Conservation (phyloP, 1,140 invertebrate genomes). For the Sitodiplosis mosellana region DNA sequence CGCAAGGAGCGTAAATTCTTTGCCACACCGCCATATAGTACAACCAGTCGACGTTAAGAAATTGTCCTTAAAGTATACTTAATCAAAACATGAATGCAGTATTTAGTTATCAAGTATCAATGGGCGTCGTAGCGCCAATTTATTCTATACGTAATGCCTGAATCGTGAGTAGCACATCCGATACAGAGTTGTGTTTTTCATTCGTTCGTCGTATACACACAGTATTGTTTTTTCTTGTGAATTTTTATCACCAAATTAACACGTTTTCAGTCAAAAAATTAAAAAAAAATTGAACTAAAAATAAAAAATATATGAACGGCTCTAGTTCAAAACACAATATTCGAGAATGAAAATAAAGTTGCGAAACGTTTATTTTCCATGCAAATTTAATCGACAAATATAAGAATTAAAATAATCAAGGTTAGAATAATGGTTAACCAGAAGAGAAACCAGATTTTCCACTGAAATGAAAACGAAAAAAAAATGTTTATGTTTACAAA, state of each 20-base stretch:
- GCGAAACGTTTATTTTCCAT: background rate
- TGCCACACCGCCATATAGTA: background rate
- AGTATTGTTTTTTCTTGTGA: no score
- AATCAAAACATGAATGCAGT: background rate
- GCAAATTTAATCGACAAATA: background rate
- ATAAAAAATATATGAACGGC: no score
- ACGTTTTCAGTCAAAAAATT: background rate
- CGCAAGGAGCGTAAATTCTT: background rate
- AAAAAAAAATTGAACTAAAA: no score
- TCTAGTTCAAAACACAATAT: background rate
- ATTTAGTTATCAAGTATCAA: background rate
- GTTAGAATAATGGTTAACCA: background rate
- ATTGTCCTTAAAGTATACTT: background rate
- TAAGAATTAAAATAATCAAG: background rate
- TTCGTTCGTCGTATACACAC: no score
- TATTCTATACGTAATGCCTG: no score
- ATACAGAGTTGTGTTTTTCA: no score
- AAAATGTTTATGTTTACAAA: background rate
- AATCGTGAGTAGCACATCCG: no score
- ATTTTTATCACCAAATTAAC: no score
- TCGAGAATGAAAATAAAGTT: background rate
- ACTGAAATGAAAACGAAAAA: background rate
- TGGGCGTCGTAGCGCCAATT: no score
- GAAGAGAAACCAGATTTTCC: background rate
- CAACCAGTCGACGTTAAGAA: background rate